Evolutionary conservation across 2,888 invertebrate genomes (phyloP).

Genomic region (Acutogordius australiensis): DNA sequence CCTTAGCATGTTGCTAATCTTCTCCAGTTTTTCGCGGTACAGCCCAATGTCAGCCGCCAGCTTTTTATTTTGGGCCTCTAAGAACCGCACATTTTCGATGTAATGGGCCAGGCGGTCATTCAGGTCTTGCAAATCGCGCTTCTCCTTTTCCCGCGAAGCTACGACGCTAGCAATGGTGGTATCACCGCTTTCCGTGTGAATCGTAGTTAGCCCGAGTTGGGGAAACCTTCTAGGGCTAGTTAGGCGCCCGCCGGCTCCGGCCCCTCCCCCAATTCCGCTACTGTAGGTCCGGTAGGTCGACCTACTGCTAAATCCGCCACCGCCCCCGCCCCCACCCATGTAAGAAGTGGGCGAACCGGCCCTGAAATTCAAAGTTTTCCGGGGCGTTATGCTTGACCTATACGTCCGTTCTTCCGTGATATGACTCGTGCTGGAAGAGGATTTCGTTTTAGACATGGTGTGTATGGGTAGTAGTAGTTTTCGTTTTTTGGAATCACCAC

Average conservation of each 20-base stretch:
- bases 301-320: not conserved
- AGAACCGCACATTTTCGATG: conserved; percentile 20
- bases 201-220: not conserved
- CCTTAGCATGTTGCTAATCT: conserved; percentile 14
- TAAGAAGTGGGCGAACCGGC: not conserved
- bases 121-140: conserved; percentile 12
- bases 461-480: too few relatives aligned
- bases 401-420: conserved; percentile 5
- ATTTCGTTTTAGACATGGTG: too few relatives aligned
- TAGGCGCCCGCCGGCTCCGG: too few relatives aligned
- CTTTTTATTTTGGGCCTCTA: conserved; percentile 23
- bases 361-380: conserved; percentile 14
- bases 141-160: conserved; percentile 12
- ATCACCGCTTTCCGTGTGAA: not conserved
- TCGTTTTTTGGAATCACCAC: too few relatives aligned
- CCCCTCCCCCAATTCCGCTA: not conserved
- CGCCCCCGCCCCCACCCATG: not conserved
- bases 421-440: not conserved
- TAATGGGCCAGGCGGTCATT: conserved; percentile 13
- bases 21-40: conserved; percentile 20
- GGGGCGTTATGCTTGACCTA: conserved; percentile 6
- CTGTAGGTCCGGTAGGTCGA: not conserved
- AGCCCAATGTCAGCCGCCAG: conserved; percentile 20
- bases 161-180: conserved; percentile 3
- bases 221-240: not conserved